These are phyloP conservation scores for Macropodus opercularis DNA, from an alignment of 2,797 vertebrate species.

Conservation along the genomic window DNA sequence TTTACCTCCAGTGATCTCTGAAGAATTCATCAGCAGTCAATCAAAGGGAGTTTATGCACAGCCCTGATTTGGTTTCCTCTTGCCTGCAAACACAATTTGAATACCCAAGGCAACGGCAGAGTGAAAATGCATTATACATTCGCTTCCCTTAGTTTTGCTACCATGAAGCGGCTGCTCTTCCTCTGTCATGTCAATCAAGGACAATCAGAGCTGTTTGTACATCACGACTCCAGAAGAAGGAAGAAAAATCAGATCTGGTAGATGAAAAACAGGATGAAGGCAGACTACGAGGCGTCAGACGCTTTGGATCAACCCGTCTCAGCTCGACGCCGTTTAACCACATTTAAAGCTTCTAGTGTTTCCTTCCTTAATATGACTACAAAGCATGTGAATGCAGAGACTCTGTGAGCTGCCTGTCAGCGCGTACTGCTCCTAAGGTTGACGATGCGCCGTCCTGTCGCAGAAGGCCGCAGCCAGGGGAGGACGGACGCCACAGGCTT, in stretches of 20 bases:
- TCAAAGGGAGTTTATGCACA: slow-evolving; percentile 76
- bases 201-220: slow-evolving; percentile 31
- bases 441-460: too few relatives aligned
- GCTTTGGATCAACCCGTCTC: slow-evolving; percentile 22
- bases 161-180: slow-evolving; percentile 53
- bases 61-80: slow-evolving; percentile 71
- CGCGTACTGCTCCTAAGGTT: too few relatives aligned
- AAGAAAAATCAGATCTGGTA: slow-evolving; percentile 9
- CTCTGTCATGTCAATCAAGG: slow-evolving; percentile 65
- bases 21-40: slow-evolving; percentile 76
- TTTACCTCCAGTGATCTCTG: slow-evolving; percentile 77
- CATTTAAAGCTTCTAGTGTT: too few relatives aligned
- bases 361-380: too few relatives aligned
- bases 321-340: too few relatives aligned
- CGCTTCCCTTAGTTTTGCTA: slow-evolving; percentile 54
- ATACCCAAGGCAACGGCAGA: slow-evolving; percentile 60
- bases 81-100: slow-evolving; percentile 71
- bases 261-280: slow-evolving; percentile 7
- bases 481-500: too few relatives aligned
- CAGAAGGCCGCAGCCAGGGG: too few relatives aligned
- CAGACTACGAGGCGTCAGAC: not conserved
- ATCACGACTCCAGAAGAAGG: slow-evolving; percentile 3
- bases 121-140: slow-evolving; percentile 66
- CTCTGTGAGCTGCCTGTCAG: too few relatives aligned
- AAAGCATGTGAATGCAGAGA: too few relatives aligned